These are phyloP conservation scores for Kryptolebias ocellatus DNA, from an alignment of 2,797 vertebrate species.

Conservation along the genomic window DNA sequence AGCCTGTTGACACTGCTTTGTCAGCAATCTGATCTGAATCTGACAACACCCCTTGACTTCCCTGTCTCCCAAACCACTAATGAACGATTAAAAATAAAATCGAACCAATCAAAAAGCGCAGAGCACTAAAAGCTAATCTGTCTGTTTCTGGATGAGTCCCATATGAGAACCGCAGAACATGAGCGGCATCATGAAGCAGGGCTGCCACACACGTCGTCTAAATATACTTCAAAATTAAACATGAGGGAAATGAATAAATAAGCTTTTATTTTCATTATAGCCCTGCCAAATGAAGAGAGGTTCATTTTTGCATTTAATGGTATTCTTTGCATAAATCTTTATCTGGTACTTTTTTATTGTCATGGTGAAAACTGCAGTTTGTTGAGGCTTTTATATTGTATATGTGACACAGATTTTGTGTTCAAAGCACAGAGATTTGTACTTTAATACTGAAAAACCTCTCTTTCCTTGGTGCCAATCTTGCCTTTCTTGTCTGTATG, in stretches of 20 bases:
- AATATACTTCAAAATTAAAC: conserved; percentile 2
- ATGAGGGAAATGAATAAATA: no score
- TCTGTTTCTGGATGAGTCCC: conserved; percentile 34
- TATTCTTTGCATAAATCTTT: conserved; percentile 66
- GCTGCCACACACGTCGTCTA: conserved; percentile 26
- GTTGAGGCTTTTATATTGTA: conserved; percentile 41
- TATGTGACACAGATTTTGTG: conserved; percentile 31
- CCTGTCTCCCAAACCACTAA: conserved; percentile 45
- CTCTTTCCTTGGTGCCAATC: conserved; percentile 35
- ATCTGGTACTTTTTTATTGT: conserved; percentile 59
- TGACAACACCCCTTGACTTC: conserved; percentile 3
- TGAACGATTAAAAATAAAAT: conserved; percentile 47
- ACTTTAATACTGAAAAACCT: conserved; percentile 36
- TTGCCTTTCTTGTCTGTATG: conserved; percentile 18
- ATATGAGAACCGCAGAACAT: conserved; percentile 48
- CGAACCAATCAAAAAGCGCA: conserved; percentile 44
- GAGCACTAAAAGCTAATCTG: conserved; percentile 60
- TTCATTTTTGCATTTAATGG: conserved; percentile 59
- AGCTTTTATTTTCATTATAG: no score
- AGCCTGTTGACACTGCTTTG: conserved; percentile 50
- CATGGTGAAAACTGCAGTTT: conserved; percentile 49
- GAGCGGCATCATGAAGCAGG: conserved; percentile 51
- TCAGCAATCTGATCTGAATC: conserved; percentile 50
- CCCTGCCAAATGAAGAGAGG: no score
- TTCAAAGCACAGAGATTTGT: conserved; percentile 29